A percentile compares a stretch with the other conserved stretches of the same genome.
Evolutionary conservation across 2,113 vertebrate species (phyloP).

Genomic region (Ardeotis arabs): DNA sequence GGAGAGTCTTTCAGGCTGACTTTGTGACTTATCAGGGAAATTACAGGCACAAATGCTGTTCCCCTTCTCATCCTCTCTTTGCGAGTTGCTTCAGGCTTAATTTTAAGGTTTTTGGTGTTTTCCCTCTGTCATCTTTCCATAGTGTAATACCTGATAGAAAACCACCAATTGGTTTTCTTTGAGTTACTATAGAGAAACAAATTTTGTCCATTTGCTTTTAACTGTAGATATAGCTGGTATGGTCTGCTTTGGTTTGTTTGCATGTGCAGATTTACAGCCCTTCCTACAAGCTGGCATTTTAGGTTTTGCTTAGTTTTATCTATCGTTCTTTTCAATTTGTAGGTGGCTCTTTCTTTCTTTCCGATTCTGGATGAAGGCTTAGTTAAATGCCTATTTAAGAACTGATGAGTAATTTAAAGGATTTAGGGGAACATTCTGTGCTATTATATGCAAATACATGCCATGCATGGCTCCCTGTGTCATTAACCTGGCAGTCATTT

Average conservation of each 20-base stretch:
- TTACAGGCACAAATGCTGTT: neutral
- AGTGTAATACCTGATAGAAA: neutral
- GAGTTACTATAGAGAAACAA: neutral
- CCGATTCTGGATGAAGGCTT: conserved; percentile 65
- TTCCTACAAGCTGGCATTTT: conserved; percentile 23
- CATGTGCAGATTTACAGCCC: neutral
- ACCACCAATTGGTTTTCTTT: neutral
- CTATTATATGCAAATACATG: conserved; percentile 81
- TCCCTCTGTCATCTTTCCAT: neutral
- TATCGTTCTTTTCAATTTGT: conserved; percentile 23
- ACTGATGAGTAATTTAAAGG: conserved; percentile 83
- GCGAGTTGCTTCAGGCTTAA: neutral
- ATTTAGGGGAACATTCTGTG: conserved; percentile 78
- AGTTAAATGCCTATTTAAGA: conserved; percentile 82
- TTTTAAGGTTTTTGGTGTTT: neutral
- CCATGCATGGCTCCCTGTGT: conserved; percentile 75
- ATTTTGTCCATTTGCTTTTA: neutral
- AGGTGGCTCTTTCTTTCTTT: conserved; percentile 49
- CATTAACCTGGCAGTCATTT: conserved; percentile 85
- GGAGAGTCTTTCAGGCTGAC: neutral
- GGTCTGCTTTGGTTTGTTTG: neutral
- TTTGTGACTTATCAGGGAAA: neutral
- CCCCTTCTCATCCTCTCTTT: neutral
- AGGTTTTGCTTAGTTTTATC: conserved; percentile 30
- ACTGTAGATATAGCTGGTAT: neutral